Base-by-base conservation (phyloP, 2,888 invertebrate species). In the Plebejus melissa region DNA sequence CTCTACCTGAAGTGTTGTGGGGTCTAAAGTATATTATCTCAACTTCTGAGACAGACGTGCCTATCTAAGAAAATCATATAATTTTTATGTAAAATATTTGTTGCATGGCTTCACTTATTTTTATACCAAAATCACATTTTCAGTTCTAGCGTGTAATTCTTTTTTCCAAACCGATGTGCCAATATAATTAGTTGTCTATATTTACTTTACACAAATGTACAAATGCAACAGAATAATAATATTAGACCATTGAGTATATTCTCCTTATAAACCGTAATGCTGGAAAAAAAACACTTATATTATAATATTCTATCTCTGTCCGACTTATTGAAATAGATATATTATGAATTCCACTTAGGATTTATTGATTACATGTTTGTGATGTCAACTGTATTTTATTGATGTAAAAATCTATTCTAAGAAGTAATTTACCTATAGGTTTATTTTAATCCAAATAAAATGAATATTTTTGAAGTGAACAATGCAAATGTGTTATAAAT, bases 21-120 rank as follows among this genome's bases (percentile, higher is more conserved):
- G 16, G 36, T 65, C 65, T 65, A 36, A 65, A 65, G 32, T 65
- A 36, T 65, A 32, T 65, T 65, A 32, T 65, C 65, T 65, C 65
- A 65, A 65, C 9, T 65, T 65, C 65, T 65, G 65, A 65, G 32
- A 65, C 16, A 32, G 65, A 65, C 6, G 65, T 65, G 65, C 32
- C 65, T 65, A 65, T 65, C 65, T 13, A 4, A 36, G 22, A 60
- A 28, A 65, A 65, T 28, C 65, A 13, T 32, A 32, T 65, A 65
- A 65, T 60, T 60, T 60, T 60, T 60, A 65, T 65, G 65, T 65
- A 36, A 32, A 65, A 16, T 65, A 65, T 65, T 32, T 4, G 16
- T 2, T 16, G 32, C 65, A 13, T 65, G 13, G 65, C 32, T 65
- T 65, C 16, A 65, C 36, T 65, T 65, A 36, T 65, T 65, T 65